These are phyloP conservation scores for Stenopsyche tienmushanensis DNA, from an alignment of 1,140 invertebrate genomes.

Conservation along the genomic window DNA sequence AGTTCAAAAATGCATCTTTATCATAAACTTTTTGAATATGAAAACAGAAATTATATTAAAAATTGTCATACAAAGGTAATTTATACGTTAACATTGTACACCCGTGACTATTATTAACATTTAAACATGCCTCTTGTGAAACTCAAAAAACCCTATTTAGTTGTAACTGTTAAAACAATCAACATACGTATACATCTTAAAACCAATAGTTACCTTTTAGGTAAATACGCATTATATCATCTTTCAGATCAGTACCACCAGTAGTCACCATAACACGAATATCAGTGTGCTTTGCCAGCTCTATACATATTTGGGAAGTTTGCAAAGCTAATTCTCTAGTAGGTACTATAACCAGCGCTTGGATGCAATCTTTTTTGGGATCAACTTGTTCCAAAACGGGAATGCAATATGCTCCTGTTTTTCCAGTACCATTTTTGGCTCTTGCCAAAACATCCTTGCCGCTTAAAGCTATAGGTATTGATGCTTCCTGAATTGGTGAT, in stretches of 20 bases:
- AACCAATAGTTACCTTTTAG: slow-evolving; percentile 73
- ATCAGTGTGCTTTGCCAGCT: slow-evolving; percentile 94
- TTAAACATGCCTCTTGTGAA: too few relatives aligned
- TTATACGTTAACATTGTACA: too few relatives aligned
- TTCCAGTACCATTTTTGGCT: slow-evolving; percentile 99
- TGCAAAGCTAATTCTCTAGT: slow-evolving; percentile 98
- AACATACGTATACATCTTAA: too few relatives aligned
- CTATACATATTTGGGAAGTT: slow-evolving; percentile 99
- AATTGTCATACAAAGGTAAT: too few relatives aligned
- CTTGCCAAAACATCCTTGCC: slow-evolving; percentile 97
- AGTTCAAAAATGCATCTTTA: too few relatives aligned
- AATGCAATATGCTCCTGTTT: slow-evolving; percentile 99
- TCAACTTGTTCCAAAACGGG: slow-evolving; percentile 96
- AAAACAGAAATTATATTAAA: too few relatives aligned
- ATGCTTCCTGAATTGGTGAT: slow-evolving; percentile 98
- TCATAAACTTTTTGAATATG: too few relatives aligned
- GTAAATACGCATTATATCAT: slow-evolving; percentile 99
- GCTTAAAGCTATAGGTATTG: slow-evolving; percentile 96
- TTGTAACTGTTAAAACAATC: too few relatives aligned
- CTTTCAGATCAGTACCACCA: slow-evolving; percentile 95
- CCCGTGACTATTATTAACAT: too few relatives aligned
- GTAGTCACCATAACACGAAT: slow-evolving; percentile 99
- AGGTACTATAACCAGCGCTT: slow-evolving; percentile 98
- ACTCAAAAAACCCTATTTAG: too few relatives aligned
- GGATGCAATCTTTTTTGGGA: slow-evolving; percentile 84